Conservation (phyloP, 2,797 vertebrate genomes). For the Novumbra hubbsi region DNA sequence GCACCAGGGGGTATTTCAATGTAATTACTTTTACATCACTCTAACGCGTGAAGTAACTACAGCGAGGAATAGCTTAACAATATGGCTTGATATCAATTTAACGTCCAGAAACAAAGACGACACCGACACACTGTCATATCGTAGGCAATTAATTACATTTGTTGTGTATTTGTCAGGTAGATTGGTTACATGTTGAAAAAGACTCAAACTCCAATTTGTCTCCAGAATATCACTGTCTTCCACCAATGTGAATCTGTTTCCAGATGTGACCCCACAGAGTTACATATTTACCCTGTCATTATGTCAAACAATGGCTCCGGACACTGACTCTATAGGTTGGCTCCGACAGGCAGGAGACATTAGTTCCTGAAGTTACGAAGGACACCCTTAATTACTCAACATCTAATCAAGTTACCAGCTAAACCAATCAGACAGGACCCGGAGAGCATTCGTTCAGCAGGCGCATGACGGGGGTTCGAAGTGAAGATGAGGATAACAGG, state of each 20-base stretch:
- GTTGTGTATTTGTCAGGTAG: background rate
- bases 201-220: background rate
- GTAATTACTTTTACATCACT: constrained; percentile 23
- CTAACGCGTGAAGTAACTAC: background rate
- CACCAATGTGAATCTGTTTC: constrained; percentile 14
- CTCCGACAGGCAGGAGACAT: constrained; percentile 11
- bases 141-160: background rate
- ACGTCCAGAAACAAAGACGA: background rate
- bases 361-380: constrained; percentile 13
- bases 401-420: background rate
- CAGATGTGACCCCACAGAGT: background rate
- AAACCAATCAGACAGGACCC: background rate
- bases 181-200: background rate
- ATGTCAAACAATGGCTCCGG: constrained; percentile 2
- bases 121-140: background rate
- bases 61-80: constrained; percentile 15
- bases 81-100: constrained; percentile 6
- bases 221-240: constrained; percentile 4
- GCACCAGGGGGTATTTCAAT: constrained; percentile 31
- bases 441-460: background rate
- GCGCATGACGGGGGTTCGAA: constrained; percentile 3
- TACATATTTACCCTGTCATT: constrained; percentile 10
- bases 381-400: constrained; percentile 1
- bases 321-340: constrained; percentile 1
- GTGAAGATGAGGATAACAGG: background rate